Evolutionary conservation across 2,888 invertebrate species (phyloP), one percentile per base, ranked within the genome.

Genomic region (Drosophila incognita): DNA sequence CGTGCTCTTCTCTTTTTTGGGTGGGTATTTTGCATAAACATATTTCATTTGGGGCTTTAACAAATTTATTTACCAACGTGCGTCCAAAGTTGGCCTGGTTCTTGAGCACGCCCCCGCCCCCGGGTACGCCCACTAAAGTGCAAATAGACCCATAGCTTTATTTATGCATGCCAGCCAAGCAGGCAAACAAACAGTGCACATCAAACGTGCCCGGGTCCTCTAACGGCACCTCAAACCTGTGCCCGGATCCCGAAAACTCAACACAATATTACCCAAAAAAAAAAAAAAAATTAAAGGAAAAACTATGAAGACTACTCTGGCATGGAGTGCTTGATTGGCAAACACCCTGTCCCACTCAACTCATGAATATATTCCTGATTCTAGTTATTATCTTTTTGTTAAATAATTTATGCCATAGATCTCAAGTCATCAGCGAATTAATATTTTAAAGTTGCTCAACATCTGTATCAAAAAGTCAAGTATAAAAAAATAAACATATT

Each of bases 21-120:
- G 7, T 11, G 8, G 46, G 65, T 58, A 49, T 67, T 87, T 79
- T 77, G 66, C 58, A 76, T 82, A 80, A 85, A 85, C 83, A 87
- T 84, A 87, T 84, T 87, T 88, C 73, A 82, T 80, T 74, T 75
- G 74, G 70, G 74, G 67, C 80, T 74, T 81, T 75, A 87, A 80
- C 80, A 79, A 85, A 82, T 87, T 80, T 84, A 80, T 84, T 85
- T 87, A 69, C 82, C 79, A 70, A 78, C 74, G 63, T 75, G 80
- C 79, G 60, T 82, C 15, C 33, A 40, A 61, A 64, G 48, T 36
- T 21, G 59, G 68, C 42, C 49, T 31, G 35, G 7, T 24, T 24
- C 15, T 15, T 46, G 46, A 46, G 10, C 36, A 59, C 36, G 56
- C 49, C 61, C 65, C 29, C 63, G 24, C 36, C 56, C 40, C 63